Evolutionary conservation across 2,888 invertebrate species (phyloP), one percentile per base, ranked within the genome.

Genomic region (Chalcosyrphus nemorum): DNA sequence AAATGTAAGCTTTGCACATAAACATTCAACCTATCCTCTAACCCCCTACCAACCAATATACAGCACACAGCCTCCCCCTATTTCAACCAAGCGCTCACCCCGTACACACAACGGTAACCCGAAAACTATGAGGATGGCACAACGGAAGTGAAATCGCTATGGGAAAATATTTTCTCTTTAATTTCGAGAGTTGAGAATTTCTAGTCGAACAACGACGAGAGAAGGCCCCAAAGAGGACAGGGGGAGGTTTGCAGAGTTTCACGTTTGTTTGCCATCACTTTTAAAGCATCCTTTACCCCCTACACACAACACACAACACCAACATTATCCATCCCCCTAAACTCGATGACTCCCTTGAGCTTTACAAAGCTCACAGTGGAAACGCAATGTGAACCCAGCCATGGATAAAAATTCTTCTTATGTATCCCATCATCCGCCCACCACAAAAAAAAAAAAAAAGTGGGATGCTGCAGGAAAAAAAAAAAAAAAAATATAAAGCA

Each of bases 1-100:
- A 84, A 84, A 80, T 80, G 80, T 80, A 84, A 84, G 84, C 84
- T 80, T 84, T 75, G 59, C 84, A 84, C 75, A 80, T 84, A 84
- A 84, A 84, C 74, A 84, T 84, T 66, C 74, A 72, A 82, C 45
- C 71, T 45, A 52, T 32, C 24, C 70, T 19, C 13, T 41, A 54
- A 15, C 77, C 54, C 61, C 72, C 24, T 24, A 24, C 24, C 17
- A n/a, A 9, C 17, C 19, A 9, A 19, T 4, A 19, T 1, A 45
- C 2, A 19, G 9, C 43, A 41, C 17, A 47, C 24, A 1, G 38
- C 15, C 35, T 50, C 27, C 11, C 38, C 45, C 45, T 19, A 9
- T 17, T 29, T 35, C 13, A 19, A 24, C 59, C 43, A 27, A 72
- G 29, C 61, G 13, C 38, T n/a, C n/a, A 3, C 29, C 24, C n/a